phyloP scores from a whole-genome alignment of 92 coral and sea anemone genomes.

The Actinernus sp. region DNA sequence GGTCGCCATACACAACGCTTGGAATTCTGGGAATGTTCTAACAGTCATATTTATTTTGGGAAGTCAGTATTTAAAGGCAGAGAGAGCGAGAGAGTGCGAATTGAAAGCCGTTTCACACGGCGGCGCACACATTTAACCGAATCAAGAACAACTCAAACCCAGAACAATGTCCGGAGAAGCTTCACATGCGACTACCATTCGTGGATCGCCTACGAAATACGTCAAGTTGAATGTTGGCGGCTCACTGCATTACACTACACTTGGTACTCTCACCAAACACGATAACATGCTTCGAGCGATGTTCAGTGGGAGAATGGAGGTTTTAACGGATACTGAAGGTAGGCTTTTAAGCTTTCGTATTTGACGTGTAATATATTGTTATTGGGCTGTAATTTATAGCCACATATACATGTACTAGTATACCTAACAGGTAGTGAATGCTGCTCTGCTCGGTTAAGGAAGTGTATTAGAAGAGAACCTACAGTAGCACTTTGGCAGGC shows the following conservation, averaged over 20 bases:
- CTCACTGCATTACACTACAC: constrained; percentile 93
- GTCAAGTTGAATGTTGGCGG: constrained; percentile 98
- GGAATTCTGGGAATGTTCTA: constrained; percentile 48
- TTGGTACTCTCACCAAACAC: constrained; percentile 96
- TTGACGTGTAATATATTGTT: neutral
- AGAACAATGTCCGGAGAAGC: constrained; percentile 87
- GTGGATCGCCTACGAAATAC: constrained; percentile 97
- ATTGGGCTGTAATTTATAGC: neutral
- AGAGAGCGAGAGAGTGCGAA: neutral
- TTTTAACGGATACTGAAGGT: constrained; percentile 97
- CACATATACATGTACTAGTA: neutral
- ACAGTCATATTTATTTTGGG: constrained; percentile 25
- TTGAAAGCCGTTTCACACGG: neutral
- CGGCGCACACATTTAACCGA: too few species aligned
- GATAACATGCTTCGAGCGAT: constrained; percentile 97
- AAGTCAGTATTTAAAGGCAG: constrained; percentile 9
- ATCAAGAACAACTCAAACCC: too few species aligned
- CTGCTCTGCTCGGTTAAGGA: too few species aligned
- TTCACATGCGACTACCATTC: constrained; percentile 81
- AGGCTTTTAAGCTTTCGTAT: neutral
- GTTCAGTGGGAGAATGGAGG: constrained; percentile 99
- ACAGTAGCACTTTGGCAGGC: too few species aligned
- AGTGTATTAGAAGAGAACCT: too few species aligned
- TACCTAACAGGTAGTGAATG: too few species aligned
- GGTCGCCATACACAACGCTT: constrained; percentile 6